Percentiles rank a stretch among this genome's conserved stretches.
phyloP scores from a whole-genome alignment of 2,113 vertebrate genomes.

The Felis catus region DNA sequence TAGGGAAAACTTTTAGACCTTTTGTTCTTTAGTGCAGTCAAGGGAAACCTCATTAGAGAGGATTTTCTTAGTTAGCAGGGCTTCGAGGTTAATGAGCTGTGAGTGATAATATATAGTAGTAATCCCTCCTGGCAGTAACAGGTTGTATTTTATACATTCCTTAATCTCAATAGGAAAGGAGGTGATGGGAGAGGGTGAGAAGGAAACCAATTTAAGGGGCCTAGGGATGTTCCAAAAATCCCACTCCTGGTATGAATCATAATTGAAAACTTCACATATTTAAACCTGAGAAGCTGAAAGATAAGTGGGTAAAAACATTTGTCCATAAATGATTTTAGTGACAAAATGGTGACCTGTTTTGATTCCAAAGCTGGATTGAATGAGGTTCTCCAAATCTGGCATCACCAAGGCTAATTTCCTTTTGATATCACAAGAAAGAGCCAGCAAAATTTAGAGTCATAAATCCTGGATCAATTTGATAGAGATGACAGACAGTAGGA shows the following conservation, averaged over 20 bases:
- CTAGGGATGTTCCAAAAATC: conserved; percentile 71
- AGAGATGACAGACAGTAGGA: neutral
- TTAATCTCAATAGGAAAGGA: conserved; percentile 84
- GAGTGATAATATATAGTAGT: conserved; percentile 87
- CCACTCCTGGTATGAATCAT: conserved; percentile 42
- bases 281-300: neutral
- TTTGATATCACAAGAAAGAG: neutral
- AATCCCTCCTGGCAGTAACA: conserved; percentile 86
- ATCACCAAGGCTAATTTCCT: neutral
- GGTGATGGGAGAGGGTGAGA: conserved; percentile 71
- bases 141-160: conserved; percentile 87
- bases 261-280: conserved; percentile 49
- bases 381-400: neutral
- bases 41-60: conserved; percentile 88
- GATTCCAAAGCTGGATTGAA: neutral
- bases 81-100: conserved; percentile 88
- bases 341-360: neutral
- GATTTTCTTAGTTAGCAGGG: conserved; percentile 90
- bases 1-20: conserved; percentile 88
- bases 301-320: neutral
- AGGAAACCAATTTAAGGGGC: conserved; percentile 78
- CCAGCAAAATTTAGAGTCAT: neutral
- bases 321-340: conserved; percentile 12
- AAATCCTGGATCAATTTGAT: neutral
- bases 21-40: conserved; percentile 87